A percentile compares a stretch with the other conserved stretches of the same genome.
These are phyloP conservation scores for Sicus ferrugineus DNA, from an alignment of 2,888 invertebrate genomes.

Conservation along the genomic window DNA sequence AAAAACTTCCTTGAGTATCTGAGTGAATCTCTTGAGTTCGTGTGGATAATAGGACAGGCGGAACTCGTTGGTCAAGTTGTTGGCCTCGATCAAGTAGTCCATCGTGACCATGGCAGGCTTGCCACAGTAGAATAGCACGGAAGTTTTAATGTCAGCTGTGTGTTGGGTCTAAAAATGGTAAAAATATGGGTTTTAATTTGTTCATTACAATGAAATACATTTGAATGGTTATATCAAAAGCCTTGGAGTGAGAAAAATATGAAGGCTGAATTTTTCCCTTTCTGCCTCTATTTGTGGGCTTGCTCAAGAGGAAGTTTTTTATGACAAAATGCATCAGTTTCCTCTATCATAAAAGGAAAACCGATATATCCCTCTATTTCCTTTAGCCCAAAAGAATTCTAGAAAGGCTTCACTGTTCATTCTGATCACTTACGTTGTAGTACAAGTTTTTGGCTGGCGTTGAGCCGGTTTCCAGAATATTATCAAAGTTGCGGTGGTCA, in stretches of 20 bases:
- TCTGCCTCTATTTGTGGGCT: no score
- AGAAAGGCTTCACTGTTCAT: neutral
- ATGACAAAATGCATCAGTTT: no score
- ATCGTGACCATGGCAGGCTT: conserved; percentile 79
- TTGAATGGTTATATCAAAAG: conserved; percentile 13
- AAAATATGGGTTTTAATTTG: neutral
- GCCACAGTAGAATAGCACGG: conserved; percentile 81
- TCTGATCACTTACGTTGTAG: conserved; percentile 79
- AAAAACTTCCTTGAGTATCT: conserved; percentile 77
- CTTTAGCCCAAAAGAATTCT: no score
- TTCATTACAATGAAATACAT: neutral
- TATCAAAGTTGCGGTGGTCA: conserved; percentile 89
- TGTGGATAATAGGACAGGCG: conserved; percentile 90
- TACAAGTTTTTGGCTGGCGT: conserved; percentile 87
- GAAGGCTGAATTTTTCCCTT: no score
- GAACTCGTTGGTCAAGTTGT: conserved; percentile 74
- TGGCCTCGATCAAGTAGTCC: conserved; percentile 80
- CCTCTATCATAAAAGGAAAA: no score
- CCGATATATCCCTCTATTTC: no score
- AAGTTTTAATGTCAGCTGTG: conserved; percentile 84
- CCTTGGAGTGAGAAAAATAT: no score
- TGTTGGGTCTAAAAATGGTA: conserved; percentile 75
- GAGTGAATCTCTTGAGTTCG: conserved; percentile 74
- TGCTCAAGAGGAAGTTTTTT: no score
- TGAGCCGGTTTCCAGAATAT: conserved; percentile 77